Evolutionary conservation across 2,888 invertebrate genomes (phyloP).

Genomic region (Pyralis farinalis): DNA sequence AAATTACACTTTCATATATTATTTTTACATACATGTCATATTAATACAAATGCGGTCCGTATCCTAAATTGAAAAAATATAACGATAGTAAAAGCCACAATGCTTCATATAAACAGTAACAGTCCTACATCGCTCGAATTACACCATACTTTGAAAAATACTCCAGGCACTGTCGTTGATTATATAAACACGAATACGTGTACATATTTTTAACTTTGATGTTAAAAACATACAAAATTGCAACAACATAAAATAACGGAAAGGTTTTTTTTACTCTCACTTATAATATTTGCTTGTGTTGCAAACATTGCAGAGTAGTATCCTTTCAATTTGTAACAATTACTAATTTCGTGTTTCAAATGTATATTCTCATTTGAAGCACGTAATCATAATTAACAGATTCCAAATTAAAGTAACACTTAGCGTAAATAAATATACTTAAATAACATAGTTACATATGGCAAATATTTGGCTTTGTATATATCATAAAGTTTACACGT

Average conservation of each 20-base stretch:
- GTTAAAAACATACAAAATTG: slow-evolving; percentile 43
- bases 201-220: slow-evolving; percentile 35
- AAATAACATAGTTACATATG: slow-evolving; percentile 65
- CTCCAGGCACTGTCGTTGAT: slow-evolving; percentile 64
- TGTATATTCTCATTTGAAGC: slow-evolving; percentile 21
- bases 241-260: slow-evolving; percentile 38
- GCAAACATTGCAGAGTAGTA: slow-evolving; percentile 71
- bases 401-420: slow-evolving; percentile 50
- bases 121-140: slow-evolving; percentile 50
- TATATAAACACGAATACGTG: slow-evolving; percentile 38
- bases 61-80: slow-evolving; percentile 75
- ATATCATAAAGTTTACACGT: slow-evolving; percentile 51
- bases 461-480: slow-evolving; percentile 79
- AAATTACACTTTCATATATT: slow-evolving; percentile 77
- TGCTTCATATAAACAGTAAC: slow-evolving; percentile 62
- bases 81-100: slow-evolving; percentile 76
- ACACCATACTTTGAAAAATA: slow-evolving; percentile 56
- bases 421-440: slow-evolving; percentile 63
- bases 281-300: slow-evolving; percentile 59
- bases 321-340: slow-evolving; percentile 44
- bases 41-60: slow-evolving; percentile 74
- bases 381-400: slow-evolving; percentile 36
- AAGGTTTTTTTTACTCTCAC: slow-evolving; percentile 56
- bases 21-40: slow-evolving; percentile 60
- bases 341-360: slow-evolving; percentile 21